phyloP scores from a whole-genome alignment of 2,113 vertebrate genomes.

The Passer montanus region DNA sequence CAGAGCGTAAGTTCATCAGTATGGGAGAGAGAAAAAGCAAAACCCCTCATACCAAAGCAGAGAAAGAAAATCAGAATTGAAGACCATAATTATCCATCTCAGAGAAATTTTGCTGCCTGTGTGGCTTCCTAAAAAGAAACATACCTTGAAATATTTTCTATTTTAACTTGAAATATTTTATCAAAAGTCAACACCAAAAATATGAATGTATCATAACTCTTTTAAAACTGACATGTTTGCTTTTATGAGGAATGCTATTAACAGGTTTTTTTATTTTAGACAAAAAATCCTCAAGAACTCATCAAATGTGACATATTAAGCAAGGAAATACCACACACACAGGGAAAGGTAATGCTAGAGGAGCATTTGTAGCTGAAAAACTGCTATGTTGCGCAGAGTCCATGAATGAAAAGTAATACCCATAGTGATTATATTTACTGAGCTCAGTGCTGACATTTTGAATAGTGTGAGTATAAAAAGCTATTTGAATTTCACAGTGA shows the following conservation, averaged over 20 bases:
- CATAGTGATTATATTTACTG: not conserved
- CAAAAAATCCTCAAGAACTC: not conserved
- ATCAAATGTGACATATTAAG: not conserved
- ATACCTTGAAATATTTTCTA: not conserved
- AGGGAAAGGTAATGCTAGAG: not conserved
- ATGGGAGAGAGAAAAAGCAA: not conserved
- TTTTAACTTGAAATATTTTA: not conserved
- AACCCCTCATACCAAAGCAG: not conserved
- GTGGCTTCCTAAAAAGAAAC: not conserved
- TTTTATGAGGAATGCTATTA: not conserved
- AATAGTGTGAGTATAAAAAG: not conserved
- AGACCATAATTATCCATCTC: not conserved
- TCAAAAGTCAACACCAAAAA: not conserved
- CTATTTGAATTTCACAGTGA: not conserved
- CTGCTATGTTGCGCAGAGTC: not conserved
- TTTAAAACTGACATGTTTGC: not conserved
- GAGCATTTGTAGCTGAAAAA: not conserved
- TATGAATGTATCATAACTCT: not conserved
- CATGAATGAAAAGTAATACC: not conserved
- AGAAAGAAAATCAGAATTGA: not conserved
- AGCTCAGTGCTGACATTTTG: not conserved
- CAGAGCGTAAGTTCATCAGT: not conserved
- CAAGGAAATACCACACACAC: not conserved
- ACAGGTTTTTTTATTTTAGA: not conserved
- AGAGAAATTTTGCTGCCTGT: not conserved